Evolutionary conservation across 1,140 invertebrate species (phyloP), one percentile per base, ranked within the genome.

Genomic region (Pomacea maculata): DNA sequence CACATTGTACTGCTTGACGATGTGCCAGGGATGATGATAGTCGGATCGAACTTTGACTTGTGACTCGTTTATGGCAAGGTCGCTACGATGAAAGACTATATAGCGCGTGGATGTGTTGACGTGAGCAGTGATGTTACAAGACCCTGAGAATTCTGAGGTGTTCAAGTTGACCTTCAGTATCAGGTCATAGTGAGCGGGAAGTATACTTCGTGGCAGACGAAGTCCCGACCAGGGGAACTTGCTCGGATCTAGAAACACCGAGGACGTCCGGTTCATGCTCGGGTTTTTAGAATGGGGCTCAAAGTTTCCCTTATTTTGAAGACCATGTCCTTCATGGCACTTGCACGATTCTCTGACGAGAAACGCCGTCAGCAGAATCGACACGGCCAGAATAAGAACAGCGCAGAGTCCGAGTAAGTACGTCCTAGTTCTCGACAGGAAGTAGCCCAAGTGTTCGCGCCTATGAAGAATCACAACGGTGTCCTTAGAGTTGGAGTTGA

Each of bases 161-260:
- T 84, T 78, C 73, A 87, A 74, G 70, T 88, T 83, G 21, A 88
- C 68, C 61, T 74, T 68, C 19, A 88, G 68, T 61, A 84, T 78
- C 15, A 88, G 81, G 17, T 82, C 78, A 76, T 88, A 88, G 74
- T 84, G 79, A 17, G 76, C 77, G 17, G 87, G 87, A 64, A 86
- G 78, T 45, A 88, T 63, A 12, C 54, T 63, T 17, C 84, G 70
- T 0, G 87, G 85, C 17, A 88, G 81, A 3, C 87, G 83, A 45
- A 88, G 83, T 34, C 82, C 76, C 17, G 79, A 45, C 82, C 84
- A 88, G 1, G 84, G 84, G 14, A 83, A 64, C 25, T 57, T 57
- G 1, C 19, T 17, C 21, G 65, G n/a, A 5, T 14, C 7, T 7
- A 9, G 29, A 8, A 34, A 7, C 29, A 61, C 67, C 45, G 9